These are phyloP conservation scores for Blennius ocellaris DNA, from an alignment of 2,113 vertebrate genomes.

Conservation along the genomic window DNA sequence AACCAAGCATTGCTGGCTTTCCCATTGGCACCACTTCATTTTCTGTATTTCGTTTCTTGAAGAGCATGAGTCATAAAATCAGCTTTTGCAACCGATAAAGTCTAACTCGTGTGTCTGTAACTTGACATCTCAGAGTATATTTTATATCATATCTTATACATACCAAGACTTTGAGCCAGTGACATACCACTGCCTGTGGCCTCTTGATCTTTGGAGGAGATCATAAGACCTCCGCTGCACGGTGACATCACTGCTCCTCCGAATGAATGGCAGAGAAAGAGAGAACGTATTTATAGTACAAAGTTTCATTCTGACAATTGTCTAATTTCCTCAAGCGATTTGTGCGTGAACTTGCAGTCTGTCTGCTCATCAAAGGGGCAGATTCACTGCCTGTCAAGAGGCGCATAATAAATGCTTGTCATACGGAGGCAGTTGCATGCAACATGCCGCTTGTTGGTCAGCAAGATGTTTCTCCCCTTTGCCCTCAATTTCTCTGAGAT, in stretches of 20 bases:
- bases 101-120: background rate
- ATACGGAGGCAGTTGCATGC: constrained; percentile 49
- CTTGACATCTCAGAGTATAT: constrained; percentile 12
- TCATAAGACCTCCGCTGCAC: constrained; percentile 36
- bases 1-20: too few relatives aligned
- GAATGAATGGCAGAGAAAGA: constrained; percentile 57
- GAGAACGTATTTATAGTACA: constrained; percentile 53
- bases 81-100: background rate
- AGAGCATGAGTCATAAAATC: constrained; percentile 20
- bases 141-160: constrained; percentile 36
- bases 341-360: constrained; percentile 49
- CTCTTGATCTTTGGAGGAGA: constrained; percentile 60
- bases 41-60: background rate
- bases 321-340: constrained; percentile 71
- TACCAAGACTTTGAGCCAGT: constrained; percentile 38
- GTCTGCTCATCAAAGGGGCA: constrained; percentile 67
- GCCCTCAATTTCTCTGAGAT: constrained; percentile 69
- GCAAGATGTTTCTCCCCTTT: constrained; percentile 63
- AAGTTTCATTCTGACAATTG: constrained; percentile 62
- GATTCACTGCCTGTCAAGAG: constrained; percentile 59
- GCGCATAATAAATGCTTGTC: constrained; percentile 64
- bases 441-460: constrained; percentile 65
- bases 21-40: too few relatives aligned
- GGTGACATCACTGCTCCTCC: constrained; percentile 57
- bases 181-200: constrained; percentile 67